These are phyloP conservation scores for Bettongia penicillata DNA, from an alignment of 2,113 vertebrate genomes.

Conservation along the genomic window DNA sequence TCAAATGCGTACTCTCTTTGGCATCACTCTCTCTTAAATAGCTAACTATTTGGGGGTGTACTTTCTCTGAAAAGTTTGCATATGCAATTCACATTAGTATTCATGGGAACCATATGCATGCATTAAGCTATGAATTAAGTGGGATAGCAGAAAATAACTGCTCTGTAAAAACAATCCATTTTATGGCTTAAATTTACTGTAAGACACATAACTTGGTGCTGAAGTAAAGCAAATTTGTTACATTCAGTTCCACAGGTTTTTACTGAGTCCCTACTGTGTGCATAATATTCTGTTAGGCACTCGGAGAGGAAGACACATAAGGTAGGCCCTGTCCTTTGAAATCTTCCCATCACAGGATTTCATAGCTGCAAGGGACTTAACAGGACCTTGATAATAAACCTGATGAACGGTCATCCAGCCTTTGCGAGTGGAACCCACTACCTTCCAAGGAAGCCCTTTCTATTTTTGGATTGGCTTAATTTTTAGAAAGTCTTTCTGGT, in stretches of 20 bases:
- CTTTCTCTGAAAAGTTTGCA: not conserved
- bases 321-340: not conserved
- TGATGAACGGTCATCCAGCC: not conserved
- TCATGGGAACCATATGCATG: not conserved
- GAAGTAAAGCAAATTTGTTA: not conserved
- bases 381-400: not conserved
- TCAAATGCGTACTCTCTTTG: not conserved
- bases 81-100: not conserved
- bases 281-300: not conserved
- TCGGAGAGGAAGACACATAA: not conserved
- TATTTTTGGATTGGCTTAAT: not conserved
- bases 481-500: not conserved
- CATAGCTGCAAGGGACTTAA: not conserved
- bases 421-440: not conserved
- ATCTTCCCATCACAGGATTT: not conserved
- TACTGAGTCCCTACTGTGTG: not conserved
- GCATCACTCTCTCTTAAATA: not conserved
- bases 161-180: not conserved
- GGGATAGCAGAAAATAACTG: conserved; percentile 9
- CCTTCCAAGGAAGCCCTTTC: not conserved
- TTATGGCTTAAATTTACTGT: conserved; percentile 9
- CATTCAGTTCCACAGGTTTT: not conserved
- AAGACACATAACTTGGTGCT: not conserved
- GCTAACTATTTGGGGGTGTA: not conserved
- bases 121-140: not conserved